Percentiles rank a stretch among this genome's conserved stretches.
phyloP scores from a whole-genome alignment of 2,113 vertebrate genomes.

The Sapajus apella region DNA sequence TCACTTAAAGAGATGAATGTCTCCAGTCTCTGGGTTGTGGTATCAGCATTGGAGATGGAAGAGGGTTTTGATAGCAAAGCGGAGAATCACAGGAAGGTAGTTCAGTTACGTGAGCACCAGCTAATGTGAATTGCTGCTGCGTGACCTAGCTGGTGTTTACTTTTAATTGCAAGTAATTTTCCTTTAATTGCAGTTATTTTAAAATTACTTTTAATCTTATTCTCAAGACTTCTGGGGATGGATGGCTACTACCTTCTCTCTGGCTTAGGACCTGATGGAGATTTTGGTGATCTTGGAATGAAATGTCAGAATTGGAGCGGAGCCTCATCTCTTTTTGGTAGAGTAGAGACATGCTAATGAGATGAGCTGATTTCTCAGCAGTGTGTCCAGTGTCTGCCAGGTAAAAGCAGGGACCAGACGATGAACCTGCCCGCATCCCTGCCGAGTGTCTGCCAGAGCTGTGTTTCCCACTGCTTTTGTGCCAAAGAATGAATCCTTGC shows the following conservation, averaged over 20 bases:
- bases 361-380: slow-evolving; percentile 57
- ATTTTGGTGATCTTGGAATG: background rate
- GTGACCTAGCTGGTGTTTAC: background rate
- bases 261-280: background rate
- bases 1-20: background rate
- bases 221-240: background rate
- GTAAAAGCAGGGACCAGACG: slow-evolving; percentile 65
- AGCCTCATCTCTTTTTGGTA: background rate
- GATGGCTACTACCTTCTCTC: background rate
- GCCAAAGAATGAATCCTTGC: slow-evolving; percentile 57
- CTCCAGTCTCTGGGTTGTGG: background rate
- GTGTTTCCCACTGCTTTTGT: background rate
- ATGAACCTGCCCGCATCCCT: slow-evolving; percentile 58
- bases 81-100: background rate
- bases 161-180: background rate
- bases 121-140: background rate
- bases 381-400: slow-evolving; percentile 55
- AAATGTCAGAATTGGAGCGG: background rate
- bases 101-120: background rate
- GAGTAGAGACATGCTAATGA: slow-evolving; percentile 68
- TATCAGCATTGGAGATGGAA: background rate
- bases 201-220: background rate
- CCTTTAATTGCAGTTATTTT: too few relatives aligned
- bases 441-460: slow-evolving; percentile 23
- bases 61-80: background rate